These are phyloP conservation scores for Ormyrus pomaceus DNA, from an alignment of 2,888 invertebrate genomes.

Conservation along the genomic window DNA sequence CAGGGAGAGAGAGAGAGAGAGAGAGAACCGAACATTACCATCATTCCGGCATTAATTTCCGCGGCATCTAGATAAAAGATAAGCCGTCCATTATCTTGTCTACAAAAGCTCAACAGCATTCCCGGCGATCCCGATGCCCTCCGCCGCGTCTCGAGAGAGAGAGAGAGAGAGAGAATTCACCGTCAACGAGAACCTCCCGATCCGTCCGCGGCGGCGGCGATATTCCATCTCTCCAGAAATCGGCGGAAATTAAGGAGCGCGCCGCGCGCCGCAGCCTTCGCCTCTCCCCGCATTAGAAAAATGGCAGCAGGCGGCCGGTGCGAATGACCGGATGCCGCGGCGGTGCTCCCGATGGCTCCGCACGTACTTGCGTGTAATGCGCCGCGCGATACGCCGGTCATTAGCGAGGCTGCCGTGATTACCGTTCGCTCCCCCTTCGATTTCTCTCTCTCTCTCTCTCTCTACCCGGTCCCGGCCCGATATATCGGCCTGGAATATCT, in stretches of 20 bases:
- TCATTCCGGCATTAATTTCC: no score
- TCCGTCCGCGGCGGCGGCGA: no score
- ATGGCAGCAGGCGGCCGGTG: constrained; percentile 8
- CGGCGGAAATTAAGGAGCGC: constrained; percentile 33
- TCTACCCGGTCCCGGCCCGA: constrained; percentile 11
- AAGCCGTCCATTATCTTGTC: background rate
- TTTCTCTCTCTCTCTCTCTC: constrained; percentile 1
- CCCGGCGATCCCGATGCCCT: background rate
- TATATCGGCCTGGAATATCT: constrained; percentile 20
- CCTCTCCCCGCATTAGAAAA: constrained; percentile 20
- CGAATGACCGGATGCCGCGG: constrained; percentile 49
- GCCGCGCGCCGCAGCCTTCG: background rate
- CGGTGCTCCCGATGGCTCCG: constrained; percentile 15
- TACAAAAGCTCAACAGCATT: background rate
- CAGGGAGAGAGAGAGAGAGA: no score
- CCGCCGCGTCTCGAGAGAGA: background rate
- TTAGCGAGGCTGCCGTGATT: constrained; percentile 54
- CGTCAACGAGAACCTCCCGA: no score
- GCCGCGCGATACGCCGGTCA: constrained; percentile 43
- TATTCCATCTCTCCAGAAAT: no score
- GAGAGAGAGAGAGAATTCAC: no score
- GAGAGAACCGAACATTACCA: no score
- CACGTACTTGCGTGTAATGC: constrained; percentile 37
- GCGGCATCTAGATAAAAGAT: no score
- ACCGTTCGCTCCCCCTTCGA: constrained; percentile 23